Conservation (phyloP, 2,888 invertebrate species). For the Idaea straminata region DNA sequence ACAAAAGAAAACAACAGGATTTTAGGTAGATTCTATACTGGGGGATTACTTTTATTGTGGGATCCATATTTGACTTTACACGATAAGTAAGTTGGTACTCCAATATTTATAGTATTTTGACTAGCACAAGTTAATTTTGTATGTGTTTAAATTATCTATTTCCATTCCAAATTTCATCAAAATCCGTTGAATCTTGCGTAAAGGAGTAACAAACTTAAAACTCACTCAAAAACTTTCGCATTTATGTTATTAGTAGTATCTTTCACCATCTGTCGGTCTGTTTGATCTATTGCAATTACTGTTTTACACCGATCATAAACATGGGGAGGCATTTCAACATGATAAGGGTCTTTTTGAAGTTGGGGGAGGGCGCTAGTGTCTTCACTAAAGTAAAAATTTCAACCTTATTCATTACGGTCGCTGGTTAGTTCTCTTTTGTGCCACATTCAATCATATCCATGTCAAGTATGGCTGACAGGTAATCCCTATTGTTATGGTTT, state of each 20-base stretch:
- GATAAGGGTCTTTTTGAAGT: neutral
- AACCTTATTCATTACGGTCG: neutral
- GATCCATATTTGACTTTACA: neutral
- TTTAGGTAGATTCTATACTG: neutral
- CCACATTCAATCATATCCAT: neutral
- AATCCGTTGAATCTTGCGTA: neutral
- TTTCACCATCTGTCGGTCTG: slow-evolving; percentile 51
- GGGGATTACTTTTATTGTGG: neutral
- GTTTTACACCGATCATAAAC: slow-evolving; percentile 72
- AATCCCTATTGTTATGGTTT: slow-evolving; percentile 63
- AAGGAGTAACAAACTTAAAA: neutral
- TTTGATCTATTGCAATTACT: slow-evolving; percentile 75
- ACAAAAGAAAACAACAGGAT: too few relatives aligned
- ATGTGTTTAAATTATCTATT: too few relatives aligned
- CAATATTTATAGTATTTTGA: too few relatives aligned
- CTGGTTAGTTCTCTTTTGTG: neutral
- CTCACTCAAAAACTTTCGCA: neutral
- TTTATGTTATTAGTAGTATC: slow-evolving; percentile 20
- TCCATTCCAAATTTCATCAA: neutral
- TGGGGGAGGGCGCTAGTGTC: neutral
- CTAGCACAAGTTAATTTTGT: too few relatives aligned
- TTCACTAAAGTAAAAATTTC: neutral
- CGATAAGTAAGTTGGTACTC: neutral
- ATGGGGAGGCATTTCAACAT: slow-evolving; percentile 41
- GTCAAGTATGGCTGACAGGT: slow-evolving; percentile 57